Evolutionary conservation across 2,113 vertebrate genomes (phyloP).

Genomic region (Perca flavescens): DNA sequence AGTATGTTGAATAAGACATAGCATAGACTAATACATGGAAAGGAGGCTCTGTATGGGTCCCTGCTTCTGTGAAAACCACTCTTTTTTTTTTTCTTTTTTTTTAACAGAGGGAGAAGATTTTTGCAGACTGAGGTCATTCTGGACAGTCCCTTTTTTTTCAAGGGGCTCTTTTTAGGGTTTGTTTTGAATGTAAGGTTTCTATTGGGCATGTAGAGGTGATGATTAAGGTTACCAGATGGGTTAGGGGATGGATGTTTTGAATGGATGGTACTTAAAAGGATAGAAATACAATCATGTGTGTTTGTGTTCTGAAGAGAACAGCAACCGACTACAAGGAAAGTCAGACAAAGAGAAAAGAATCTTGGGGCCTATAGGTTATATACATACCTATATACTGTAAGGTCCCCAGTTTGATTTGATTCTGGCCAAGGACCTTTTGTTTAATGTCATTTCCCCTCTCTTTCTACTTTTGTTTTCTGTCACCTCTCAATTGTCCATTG

Average conservation of each 20-base stretch:
- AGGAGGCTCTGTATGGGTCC: not conserved
- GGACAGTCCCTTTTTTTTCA: not conserved
- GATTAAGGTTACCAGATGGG: not conserved
- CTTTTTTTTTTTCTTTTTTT: not conserved
- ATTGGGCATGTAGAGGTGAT: not conserved
- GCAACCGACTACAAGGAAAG: not conserved
- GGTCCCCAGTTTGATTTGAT: not conserved
- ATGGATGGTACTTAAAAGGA: not conserved
- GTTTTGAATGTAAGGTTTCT: not conserved
- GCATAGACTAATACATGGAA: too few species aligned
- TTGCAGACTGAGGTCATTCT: conserved; percentile 44
- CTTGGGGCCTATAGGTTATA: not conserved
- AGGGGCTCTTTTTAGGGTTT: not conserved
- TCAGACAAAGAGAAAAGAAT: not conserved
- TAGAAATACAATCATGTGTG: not conserved
- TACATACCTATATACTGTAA: not conserved
- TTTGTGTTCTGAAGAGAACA: not conserved
- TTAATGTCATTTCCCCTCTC: not conserved
- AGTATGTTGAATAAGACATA: too few species aligned
- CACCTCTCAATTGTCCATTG: not conserved
- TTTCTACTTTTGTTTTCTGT: not conserved
- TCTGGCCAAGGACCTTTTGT: not conserved
- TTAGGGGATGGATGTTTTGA: not conserved
- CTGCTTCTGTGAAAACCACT: conserved; percentile 11
- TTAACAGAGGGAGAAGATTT: conserved; percentile 24